These are phyloP conservation scores for Alauda arvensis DNA, from an alignment of 2,797 vertebrate species.

Conservation along the genomic window DNA sequence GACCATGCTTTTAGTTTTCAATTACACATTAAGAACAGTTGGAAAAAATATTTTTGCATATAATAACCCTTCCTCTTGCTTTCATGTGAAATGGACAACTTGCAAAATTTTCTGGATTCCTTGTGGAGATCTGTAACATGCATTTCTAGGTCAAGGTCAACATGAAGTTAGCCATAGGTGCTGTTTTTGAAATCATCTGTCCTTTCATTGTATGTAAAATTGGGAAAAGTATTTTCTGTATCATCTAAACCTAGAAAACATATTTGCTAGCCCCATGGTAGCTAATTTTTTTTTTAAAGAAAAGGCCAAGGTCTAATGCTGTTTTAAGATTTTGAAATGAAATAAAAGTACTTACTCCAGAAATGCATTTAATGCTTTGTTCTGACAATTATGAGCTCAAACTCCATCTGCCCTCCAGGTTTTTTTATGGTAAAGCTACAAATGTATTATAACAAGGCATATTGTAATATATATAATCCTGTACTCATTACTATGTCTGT, in stretches of 20 bases:
- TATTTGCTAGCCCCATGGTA: slow-evolving; percentile 64
- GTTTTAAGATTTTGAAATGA: slow-evolving; percentile 71
- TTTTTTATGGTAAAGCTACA: slow-evolving; percentile 85
- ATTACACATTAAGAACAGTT: slow-evolving; percentile 60
- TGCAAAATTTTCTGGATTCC: slow-evolving; percentile 54
- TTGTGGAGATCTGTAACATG: slow-evolving; percentile 50
- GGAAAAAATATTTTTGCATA: slow-evolving; percentile 71
- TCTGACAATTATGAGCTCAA: slow-evolving; percentile 82
- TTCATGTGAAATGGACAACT: slow-evolving; percentile 55
- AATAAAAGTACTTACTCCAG: slow-evolving; percentile 72
- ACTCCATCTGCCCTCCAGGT: slow-evolving; percentile 80
- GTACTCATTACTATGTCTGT: slow-evolving; percentile 89
- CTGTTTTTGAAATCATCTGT: slow-evolving; percentile 63
- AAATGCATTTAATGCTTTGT: slow-evolving; percentile 81
- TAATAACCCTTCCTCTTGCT: slow-evolving; percentile 58
- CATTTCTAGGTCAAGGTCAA: slow-evolving; percentile 59
- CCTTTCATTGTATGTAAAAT: slow-evolving; percentile 44
- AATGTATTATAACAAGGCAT: slow-evolving; percentile 92
- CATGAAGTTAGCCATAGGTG: slow-evolving; percentile 66
- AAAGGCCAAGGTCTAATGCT: slow-evolving; percentile 65
- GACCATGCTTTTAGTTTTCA: slow-evolving; percentile 69
- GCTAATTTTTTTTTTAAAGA: slow-evolving; percentile 34
- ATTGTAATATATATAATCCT: slow-evolving; percentile 93
- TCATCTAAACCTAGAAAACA: slow-evolving; percentile 45
- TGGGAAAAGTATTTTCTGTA: slow-evolving; percentile 62